phyloP scores from a whole-genome alignment of 2,113 vertebrate genomes.

The Malurus elegans region DNA sequence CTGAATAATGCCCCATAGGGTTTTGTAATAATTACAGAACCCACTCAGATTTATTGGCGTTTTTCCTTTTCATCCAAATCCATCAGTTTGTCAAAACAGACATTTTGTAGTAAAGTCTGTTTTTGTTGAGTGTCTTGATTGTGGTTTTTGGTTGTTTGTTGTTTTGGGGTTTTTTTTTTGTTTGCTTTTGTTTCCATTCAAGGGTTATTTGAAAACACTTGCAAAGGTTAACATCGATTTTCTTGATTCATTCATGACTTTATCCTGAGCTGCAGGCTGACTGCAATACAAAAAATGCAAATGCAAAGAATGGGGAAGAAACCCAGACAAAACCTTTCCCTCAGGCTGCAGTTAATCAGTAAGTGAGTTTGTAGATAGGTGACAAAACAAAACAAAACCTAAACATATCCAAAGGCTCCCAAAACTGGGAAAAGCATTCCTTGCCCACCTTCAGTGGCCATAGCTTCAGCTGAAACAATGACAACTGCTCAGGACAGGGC shows the following conservation, averaged over 20 bases:
- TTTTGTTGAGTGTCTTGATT: neutral
- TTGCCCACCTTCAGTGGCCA: neutral
- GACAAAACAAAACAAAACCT: neutral
- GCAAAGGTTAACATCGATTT: neutral
- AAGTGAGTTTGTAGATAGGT: neutral
- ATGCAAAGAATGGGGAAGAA: neutral
- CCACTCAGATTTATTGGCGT: neutral
- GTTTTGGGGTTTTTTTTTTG: neutral
- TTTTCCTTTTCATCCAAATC: neutral
- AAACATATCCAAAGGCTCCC: neutral
- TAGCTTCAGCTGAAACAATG: neutral
- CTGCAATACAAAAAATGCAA: neutral
- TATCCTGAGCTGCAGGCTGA: neutral
- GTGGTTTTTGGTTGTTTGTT: neutral
- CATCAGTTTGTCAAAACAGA: neutral
- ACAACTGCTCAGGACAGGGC: neutral
- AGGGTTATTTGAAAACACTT: neutral
- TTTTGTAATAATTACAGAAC: neutral
- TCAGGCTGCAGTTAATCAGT: neutral
- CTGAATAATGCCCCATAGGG: rapidly evolving
- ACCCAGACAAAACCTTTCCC: neutral
- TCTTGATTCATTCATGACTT: neutral
- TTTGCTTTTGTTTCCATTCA: neutral
- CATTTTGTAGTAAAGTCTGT: neutral
- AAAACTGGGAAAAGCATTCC: neutral